Evolutionary conservation across 2,888 invertebrate species (phyloP).

Genomic region (Trachelus troglodyta): DNA sequence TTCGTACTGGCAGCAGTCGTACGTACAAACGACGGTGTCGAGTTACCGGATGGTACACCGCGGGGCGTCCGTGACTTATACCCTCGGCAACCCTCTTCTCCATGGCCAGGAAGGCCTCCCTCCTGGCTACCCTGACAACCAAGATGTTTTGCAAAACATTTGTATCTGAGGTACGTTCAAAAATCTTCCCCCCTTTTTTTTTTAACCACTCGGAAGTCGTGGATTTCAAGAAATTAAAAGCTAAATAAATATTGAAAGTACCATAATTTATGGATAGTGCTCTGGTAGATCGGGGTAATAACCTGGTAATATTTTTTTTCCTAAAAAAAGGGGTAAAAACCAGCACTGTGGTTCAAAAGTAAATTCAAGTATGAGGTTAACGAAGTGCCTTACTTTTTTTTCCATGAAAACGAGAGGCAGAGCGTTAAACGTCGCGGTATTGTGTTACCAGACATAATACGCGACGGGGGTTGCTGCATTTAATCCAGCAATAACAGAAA

Average conservation of each 20-base stretch:
- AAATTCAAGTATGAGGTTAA: neutral
- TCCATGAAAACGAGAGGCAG: neutral
- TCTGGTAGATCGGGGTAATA: neutral
- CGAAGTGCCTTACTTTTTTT: neutral
- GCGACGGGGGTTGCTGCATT: conserved; percentile 33
- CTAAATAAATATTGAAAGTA: neutral
- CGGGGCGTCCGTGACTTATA: conserved; percentile 65
- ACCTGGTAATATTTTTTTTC: neutral
- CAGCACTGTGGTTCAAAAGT: neutral
- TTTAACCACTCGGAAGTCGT: neutral
- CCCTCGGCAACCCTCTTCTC: conserved; percentile 28
- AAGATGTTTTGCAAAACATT: conserved; percentile 62
- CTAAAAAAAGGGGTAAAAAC: neutral
- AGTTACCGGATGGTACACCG: conserved; percentile 67
- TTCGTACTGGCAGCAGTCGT: conserved; percentile 35
- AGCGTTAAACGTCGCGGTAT: conserved; percentile 4
- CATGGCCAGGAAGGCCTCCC: neutral
- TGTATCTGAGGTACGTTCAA: conserved; percentile 41
- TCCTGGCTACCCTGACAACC: conserved; percentile 42
- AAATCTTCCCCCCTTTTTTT: conserved; percentile 28
- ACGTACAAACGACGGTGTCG: conserved; percentile 65
- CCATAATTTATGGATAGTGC: neutral
- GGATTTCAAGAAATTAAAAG: neutral
- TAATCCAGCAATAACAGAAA: conserved; percentile 59
- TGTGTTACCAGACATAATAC: conserved; percentile 14